Evolutionary conservation across 1,140 invertebrate species (phyloP).

Genomic region (Lordiphosa collinella): DNA sequence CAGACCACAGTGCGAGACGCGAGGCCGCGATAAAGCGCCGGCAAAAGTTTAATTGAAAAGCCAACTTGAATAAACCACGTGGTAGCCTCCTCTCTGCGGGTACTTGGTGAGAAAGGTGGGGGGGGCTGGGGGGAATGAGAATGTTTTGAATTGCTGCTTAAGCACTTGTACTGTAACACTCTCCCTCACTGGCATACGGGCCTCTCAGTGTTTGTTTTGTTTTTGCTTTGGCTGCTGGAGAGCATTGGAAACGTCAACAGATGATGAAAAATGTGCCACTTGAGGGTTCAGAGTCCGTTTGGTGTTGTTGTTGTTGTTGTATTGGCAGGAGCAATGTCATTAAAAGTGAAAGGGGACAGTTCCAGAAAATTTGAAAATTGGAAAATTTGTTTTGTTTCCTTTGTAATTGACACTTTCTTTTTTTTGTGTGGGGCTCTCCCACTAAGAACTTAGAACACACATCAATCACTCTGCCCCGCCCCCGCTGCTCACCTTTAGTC

Average conservation of each 20-base stretch:
- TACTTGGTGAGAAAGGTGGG: slow-evolving; percentile 3
- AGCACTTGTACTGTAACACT: slow-evolving; percentile 7
- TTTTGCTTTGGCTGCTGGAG: slow-evolving; percentile 18
- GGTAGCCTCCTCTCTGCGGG: slow-evolving; percentile 41
- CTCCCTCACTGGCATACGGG: background rate
- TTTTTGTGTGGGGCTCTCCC: slow-evolving; percentile 20
- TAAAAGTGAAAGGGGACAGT: slow-evolving; percentile 18
- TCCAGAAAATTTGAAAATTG: slow-evolving; percentile 23
- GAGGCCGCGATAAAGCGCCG: slow-evolving; percentile 25
- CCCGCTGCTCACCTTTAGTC: slow-evolving; percentile 26
- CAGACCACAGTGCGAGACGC: slow-evolving; percentile 21
- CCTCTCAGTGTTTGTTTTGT: slow-evolving; percentile 23
- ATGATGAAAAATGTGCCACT: slow-evolving; percentile 75
- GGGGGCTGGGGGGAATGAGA: slow-evolving; percentile 5
- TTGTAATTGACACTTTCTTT: slow-evolving; percentile 64
- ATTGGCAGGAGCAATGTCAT: slow-evolving; percentile 52
- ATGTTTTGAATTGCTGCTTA: slow-evolving; percentile 28
- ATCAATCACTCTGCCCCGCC: slow-evolving; percentile 25
- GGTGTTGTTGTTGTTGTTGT: slow-evolving; percentile 48
- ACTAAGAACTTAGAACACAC: slow-evolving; percentile 33
- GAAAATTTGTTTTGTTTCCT: too few relatives aligned
- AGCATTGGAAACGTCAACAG: slow-evolving; percentile 50
- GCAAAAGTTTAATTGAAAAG: slow-evolving; percentile 62
- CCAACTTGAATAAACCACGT: slow-evolving; percentile 63
- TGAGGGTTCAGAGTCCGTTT: slow-evolving; percentile 30